Base-by-base conservation (phyloP, 64 coral and sea anemone species). In the Astreopora myriophthalma region DNA sequence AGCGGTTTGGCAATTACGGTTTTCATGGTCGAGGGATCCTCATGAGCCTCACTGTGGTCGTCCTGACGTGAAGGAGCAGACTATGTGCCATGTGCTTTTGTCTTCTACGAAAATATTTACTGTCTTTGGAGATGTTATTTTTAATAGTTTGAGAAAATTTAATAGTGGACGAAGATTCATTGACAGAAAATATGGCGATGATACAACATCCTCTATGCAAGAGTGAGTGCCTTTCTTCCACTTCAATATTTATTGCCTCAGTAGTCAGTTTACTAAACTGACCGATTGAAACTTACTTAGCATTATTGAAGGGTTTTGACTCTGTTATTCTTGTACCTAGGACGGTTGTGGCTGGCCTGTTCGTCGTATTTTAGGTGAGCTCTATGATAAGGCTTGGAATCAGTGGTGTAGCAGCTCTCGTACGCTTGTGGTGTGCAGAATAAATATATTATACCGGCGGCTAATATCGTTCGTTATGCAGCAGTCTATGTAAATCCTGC, bases 191-290 rank as follows among this genome's bases (percentile, higher is more conserved):
- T 1, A 83, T 63, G 79, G 55, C 55, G 29, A 35, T 83, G 31
- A 64, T 65, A 27, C 79, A 64, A 22, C 79, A 65, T 34, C n/a
- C 32, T 64, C 3, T 1, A 2, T 38, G 22, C 79, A 60, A 64
- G 31, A 57, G 79, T 83, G 48, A 83, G 79, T 83, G 61, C 51
- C 17, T 55, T 55, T n/a, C n/a, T n/a, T n/a, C n/a, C n/a, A n/a
- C n/a, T n/a, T n/a, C n/a, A n/a, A n/a, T n/a, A n/a, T n/a, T n/a
- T n/a, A n/a, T n/a, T 51, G 42, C 25, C 2, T 28, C 30, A 13
- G 25, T 29, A 11, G 6, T 3, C 6, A 51, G 1, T 27, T 14
- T 20, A n/a, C n/a, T n/a, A n/a, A n/a, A n/a, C n/a, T n/a, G n/a
- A n/a, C 10, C 12, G 17, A 16, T 55, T 55, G 6, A 44, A 44